Evolutionary conservation across 2,797 vertebrate genomes (phyloP).

Genomic region (Cirrhinus molitorella): DNA sequence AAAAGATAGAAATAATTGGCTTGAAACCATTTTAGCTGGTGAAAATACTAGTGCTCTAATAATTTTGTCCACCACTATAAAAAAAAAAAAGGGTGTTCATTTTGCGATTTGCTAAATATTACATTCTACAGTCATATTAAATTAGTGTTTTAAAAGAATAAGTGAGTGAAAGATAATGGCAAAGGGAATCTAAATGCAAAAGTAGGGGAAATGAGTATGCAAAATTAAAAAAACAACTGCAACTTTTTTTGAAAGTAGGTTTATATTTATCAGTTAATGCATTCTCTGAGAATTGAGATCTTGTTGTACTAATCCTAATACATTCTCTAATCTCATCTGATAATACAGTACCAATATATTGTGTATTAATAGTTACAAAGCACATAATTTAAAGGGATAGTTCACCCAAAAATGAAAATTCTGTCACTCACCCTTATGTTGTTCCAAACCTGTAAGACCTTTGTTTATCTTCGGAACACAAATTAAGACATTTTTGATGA

Average conservation of each 20-base stretch:
- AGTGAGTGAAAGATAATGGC: not conserved
- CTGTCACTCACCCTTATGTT: no score
- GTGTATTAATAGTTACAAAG: not conserved
- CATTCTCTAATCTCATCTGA: not conserved
- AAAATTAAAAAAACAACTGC: no score
- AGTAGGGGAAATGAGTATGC: not conserved
- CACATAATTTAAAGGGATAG: no score
- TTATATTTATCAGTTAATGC: not conserved
- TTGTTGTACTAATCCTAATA: not conserved
- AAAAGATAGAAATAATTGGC: no score
- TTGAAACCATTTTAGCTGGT: no score
- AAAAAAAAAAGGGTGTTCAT: not conserved
- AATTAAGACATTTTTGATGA: no score
- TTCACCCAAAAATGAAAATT: no score
- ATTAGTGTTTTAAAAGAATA: not conserved
- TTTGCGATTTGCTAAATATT: not conserved
- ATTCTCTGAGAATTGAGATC: not conserved
- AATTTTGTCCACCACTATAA: no score
- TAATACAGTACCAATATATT: not conserved
- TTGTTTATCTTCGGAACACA: no score
- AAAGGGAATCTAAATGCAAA: not conserved
- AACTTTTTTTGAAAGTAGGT: no score
- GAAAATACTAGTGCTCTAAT: no score
- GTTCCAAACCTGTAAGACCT: no score
- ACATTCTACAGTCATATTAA: not conserved